phyloP scores from a whole-genome alignment of 2,113 vertebrate species.

The Pristiophorus japonicus region DNA sequence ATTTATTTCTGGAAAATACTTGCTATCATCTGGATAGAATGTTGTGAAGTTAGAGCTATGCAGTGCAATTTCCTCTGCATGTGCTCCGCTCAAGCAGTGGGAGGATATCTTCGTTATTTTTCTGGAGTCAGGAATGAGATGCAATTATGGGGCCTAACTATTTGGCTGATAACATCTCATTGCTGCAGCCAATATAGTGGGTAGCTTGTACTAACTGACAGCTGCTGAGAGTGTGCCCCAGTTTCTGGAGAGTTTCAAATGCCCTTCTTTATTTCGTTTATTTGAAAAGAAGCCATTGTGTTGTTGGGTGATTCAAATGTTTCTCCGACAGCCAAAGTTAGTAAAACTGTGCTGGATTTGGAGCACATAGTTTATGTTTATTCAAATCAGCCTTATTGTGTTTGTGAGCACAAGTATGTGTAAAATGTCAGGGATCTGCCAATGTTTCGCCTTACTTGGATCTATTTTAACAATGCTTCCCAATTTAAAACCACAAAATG shows the following conservation, averaged over 20 bases:
- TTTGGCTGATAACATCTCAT: conserved; percentile 64
- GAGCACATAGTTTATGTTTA: conserved; percentile 63
- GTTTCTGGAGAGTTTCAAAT: conserved; percentile 60
- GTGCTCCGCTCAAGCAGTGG: conserved; percentile 54
- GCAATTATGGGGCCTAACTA: conserved; percentile 66
- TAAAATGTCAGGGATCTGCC: conserved; percentile 52
- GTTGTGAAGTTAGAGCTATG: conserved; percentile 61
- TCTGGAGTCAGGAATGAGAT: conserved; percentile 66
- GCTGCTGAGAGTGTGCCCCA: conserved; percentile 51
- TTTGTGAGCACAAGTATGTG: conserved; percentile 50
- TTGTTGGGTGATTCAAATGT: conserved; percentile 72
- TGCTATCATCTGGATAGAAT: conserved; percentile 70
- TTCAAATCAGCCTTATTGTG: conserved; percentile 65
- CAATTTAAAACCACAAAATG: conserved; percentile 42
- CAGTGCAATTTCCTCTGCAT: conserved; percentile 69
- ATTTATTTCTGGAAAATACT: conserved; percentile 47
- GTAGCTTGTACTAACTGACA: conserved; percentile 62
- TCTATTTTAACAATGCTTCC: conserved; percentile 54
- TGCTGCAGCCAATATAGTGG: conserved; percentile 58
- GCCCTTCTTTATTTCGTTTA: conserved; percentile 69
- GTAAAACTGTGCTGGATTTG: conserved; percentile 62
- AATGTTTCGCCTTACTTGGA: conserved; percentile 54
- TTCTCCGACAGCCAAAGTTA: conserved; percentile 59
- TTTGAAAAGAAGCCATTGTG: conserved; percentile 82
- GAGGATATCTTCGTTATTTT: conserved; percentile 60